phyloP scores from a whole-genome alignment of 2,113 vertebrate genomes.

The Muntiacus muntjak region DNA sequence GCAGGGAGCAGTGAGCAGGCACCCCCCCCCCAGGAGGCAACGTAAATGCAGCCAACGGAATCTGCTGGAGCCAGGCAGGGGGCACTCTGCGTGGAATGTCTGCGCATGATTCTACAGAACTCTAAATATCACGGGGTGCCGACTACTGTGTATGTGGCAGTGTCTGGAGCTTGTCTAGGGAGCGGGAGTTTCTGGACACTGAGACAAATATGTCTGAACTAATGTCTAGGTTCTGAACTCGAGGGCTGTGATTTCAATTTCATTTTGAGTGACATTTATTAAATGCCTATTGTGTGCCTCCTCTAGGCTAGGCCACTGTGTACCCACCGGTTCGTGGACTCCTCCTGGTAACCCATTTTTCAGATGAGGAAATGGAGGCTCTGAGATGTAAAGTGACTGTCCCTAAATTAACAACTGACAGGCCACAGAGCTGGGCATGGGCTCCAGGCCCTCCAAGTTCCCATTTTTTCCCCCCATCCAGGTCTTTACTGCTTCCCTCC shows the following conservation, averaged over 20 bases:
- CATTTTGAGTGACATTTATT: background rate
- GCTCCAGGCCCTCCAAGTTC: accelerated
- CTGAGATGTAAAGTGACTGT: background rate
- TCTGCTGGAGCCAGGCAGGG: background rate
- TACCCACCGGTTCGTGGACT: accelerated
- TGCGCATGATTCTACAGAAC: accelerated
- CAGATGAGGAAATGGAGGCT: background rate
- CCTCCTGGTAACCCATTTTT: background rate
- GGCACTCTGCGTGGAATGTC: accelerated
- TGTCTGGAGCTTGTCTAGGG: background rate
- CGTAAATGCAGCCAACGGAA: accelerated
- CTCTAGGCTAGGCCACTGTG: background rate
- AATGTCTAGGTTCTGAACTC: background rate
- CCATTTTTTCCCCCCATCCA: accelerated
- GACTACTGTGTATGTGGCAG: background rate
- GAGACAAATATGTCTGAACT: background rate
- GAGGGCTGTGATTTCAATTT: background rate
- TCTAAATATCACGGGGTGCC: accelerated
- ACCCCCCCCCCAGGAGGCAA: background rate
- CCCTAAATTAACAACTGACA: background rate
- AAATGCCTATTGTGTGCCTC: background rate
- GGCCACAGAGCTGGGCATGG: background rate
- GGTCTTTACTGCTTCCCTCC: accelerated
- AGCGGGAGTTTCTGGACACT: background rate
- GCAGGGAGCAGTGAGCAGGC: background rate